Percentiles rank a stretch among this genome's conserved stretches.
Conservation (phyloP, 2,888 invertebrate genomes). For the Troides oblongomaculatus region DNA sequence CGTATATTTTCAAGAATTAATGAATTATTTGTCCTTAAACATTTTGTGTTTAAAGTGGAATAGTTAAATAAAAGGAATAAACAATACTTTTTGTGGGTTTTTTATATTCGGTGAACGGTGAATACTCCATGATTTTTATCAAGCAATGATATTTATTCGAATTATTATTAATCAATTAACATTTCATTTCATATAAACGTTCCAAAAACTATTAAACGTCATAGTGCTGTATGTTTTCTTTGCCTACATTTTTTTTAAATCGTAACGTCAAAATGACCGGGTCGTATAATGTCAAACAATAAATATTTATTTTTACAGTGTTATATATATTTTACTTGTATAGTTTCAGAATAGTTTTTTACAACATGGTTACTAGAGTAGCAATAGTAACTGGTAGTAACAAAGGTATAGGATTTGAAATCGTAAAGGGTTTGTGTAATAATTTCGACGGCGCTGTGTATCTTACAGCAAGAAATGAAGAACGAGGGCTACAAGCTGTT, state of each 20-base stretch:
- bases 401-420: conserved; percentile 73
- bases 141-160: no score
- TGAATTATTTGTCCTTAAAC: no score
- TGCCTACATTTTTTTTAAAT: conserved; percentile 3
- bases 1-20: no score
- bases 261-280: conserved; percentile 36
- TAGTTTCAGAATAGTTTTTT: conserved; percentile 55
- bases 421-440: conserved; percentile 80
- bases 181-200: not conserved
- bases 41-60: no score
- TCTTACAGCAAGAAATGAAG: conserved; percentile 84
- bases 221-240: not conserved
- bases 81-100: no score
- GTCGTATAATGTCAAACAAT: conserved; percentile 39
- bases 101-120: no score
- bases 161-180: no score
- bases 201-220: not conserved
- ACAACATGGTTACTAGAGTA: conserved; percentile 77
- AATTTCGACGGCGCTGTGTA: conserved; percentile 86
- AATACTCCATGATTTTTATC: no score
- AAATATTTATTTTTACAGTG: conserved; percentile 58
- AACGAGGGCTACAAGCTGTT: conserved; percentile 82
- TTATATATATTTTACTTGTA: conserved; percentile 48
- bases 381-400: conserved; percentile 74
- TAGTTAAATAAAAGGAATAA: no score